These are phyloP conservation scores for Megaceryle maxima DNA, from an alignment of 2,113 vertebrate species.

Conservation along the genomic window DNA sequence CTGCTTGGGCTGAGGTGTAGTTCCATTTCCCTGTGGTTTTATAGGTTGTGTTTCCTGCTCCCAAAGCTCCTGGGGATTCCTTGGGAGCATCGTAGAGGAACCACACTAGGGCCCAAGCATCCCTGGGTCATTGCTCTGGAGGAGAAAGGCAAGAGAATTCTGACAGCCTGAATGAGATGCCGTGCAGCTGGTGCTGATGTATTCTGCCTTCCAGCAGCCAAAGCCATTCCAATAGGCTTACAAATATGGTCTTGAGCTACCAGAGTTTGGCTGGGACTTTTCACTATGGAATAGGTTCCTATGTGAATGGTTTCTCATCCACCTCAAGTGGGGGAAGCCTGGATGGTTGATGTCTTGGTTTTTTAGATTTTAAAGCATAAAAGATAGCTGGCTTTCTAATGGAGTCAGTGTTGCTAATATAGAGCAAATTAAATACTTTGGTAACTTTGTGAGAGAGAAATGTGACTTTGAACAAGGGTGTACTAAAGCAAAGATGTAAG, in stretches of 20 bases:
- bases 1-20: neutral
- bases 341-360: accelerated
- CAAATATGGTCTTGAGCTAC: neutral
- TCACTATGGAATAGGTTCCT: neutral
- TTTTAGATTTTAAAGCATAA: neutral
- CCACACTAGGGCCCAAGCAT: neutral
- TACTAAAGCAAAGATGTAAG: neutral
- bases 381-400: neutral
- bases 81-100: accelerated
- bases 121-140: neutral
- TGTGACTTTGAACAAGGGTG: neutral
- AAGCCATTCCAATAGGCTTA: neutral
- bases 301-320: neutral
- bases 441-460: neutral
- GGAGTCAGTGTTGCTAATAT: neutral
- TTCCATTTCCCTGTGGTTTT: neutral
- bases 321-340: neutral
- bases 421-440: neutral
- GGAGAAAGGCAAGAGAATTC: neutral
- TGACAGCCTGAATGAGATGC: accelerated
- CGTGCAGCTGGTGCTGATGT: neutral
- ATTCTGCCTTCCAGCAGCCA: neutral
- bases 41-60: neutral
- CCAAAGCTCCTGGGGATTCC: neutral
- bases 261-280: neutral